Base-by-base conservation (phyloP, 2,888 invertebrate species). In the Napeogenes sylphis region DNA sequence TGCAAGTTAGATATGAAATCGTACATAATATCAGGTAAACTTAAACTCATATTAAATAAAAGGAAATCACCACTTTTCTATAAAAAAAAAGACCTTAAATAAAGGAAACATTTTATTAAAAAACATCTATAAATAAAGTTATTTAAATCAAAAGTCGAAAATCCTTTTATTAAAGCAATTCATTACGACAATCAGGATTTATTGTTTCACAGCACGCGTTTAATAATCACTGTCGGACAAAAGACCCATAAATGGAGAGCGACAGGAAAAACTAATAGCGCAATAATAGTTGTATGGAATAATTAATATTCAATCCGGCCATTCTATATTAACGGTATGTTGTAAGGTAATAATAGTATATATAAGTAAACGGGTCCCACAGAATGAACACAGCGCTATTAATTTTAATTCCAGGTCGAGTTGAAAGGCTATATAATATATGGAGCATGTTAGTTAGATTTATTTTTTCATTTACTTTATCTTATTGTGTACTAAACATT, bases 271-370 rank as follows among this genome's bases (percentile, higher is more conserved):
- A 42, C 42, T 42, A 42, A 10, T 42, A 35, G 42, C 10, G 47
- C 59, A 14, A 47, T 54, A 55, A 57, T 60, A 64, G 58, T 59
- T 54, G 14, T 53, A 54, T 30, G 62, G 53, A 62, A 62, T 64
- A 59, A 66, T 85, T 81, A 84, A 84, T 85, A 86, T 85, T 85
- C 82, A 84, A 85, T 85, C 82, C 82, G 81, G 75, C 76, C 79
- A 81, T 80, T 83, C 84, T 83, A 79, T 79, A 76, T 82, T 78
- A 80, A 82, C 83, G 81, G 81, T 83, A 83, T 71, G 76, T 80
- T 75, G 82, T 84, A 81, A 81, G 85, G 83, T 82, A 82, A 83
- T 84, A 86, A 85, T 81, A 83, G 82, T 79, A 84, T 85, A 85
- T 84, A 86, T 87, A 87, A 84, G 83, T 81, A 84, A 86, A 83